Base-by-base conservation (phyloP, 2,888 invertebrate genomes). In the Lathronympha strigana region DNA sequence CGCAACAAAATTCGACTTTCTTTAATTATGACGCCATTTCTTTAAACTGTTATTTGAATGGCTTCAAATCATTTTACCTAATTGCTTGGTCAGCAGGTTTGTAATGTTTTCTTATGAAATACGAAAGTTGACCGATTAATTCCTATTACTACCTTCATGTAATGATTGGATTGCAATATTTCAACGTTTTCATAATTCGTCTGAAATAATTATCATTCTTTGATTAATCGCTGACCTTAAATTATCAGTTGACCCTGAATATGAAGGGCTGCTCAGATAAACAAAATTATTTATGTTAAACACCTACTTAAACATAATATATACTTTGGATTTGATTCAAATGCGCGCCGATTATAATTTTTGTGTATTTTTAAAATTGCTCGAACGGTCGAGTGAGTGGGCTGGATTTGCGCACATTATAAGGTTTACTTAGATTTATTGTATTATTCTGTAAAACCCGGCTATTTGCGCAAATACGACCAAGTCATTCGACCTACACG, bases 21-120 rank as follows among this genome's bases (percentile, higher is more conserved):
- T 45, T 45, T 45, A 19, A 45, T 31, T 13, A 43, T 25, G 38
- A 55, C 25, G 43, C 58, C 31, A n/a, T n/a, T n/a, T n/a, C n/a
- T n/a, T n/a, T n/a, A n/a, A 33, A 53, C 64, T 19, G 60, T 66
- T 66, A 66, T 60, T 66, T 54, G 38, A 66, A 54, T 53, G 17
- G 28, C 60, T 66, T 54, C 61, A 49, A 61, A 19, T 53, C 43
- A 53, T 47, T 60, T 53, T 60, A 25, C 31, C 45, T 64, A 66
- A 60, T 60, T 47, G 53, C 53, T 11, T 11, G 38, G 47, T 4
- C 25, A 15, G 53, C 66, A 31, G 31, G 47, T 60, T 45, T 15
- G n/a, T 54, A 40, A 60, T 58, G 45, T 54, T 23, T 58, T 54
- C 28, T 49, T 38, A 54, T 49, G 54, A 66, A 66, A 61, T 49